Evolutionary conservation across 2,113 vertebrate genomes (phyloP).

Genomic region (Oryzias melastigma): DNA sequence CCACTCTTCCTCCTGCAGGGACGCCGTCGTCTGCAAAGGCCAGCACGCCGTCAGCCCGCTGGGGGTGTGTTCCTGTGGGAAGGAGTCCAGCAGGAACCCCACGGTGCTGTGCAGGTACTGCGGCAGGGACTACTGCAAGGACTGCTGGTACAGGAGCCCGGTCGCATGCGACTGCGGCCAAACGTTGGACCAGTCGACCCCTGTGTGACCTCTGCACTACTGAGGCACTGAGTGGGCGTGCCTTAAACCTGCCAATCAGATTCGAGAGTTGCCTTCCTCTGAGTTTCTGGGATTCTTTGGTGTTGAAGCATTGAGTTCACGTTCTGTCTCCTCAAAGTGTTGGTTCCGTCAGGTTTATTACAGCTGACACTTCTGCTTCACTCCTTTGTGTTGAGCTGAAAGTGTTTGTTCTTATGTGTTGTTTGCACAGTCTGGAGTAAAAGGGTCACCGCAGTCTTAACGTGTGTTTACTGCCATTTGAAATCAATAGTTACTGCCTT

Average conservation of each 20-base stretch:
- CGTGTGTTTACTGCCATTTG: not conserved
- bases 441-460: not conserved
- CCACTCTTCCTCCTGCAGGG: constrained; percentile 45
- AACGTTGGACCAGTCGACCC: constrained; percentile 43
- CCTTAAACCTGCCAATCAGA: constrained; percentile 52
- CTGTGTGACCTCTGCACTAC: constrained; percentile 32
- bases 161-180: constrained; percentile 62
- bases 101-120: constrained; percentile 68
- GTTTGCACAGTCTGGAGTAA: constrained; percentile 22
- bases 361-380: not conserved
- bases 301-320: no score
- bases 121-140: constrained; percentile 42
- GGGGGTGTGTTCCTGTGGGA: constrained; percentile 33
- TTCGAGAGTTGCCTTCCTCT: not conserved
- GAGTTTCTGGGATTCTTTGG: no score
- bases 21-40: not conserved
- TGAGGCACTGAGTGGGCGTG: constrained; percentile 34
- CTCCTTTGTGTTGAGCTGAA: constrained; percentile 1
- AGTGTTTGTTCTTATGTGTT: not conserved
- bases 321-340: not conserved
- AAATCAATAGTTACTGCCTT: no score
- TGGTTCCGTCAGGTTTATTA: not conserved
- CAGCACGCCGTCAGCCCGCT: constrained; percentile 13
- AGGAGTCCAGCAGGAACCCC: constrained; percentile 19
- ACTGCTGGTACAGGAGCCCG: constrained; percentile 65